Evolutionary conservation across 2,113 vertebrate species (phyloP), one percentile per base, ranked within the genome.

Genomic region (Vimba vimba): DNA sequence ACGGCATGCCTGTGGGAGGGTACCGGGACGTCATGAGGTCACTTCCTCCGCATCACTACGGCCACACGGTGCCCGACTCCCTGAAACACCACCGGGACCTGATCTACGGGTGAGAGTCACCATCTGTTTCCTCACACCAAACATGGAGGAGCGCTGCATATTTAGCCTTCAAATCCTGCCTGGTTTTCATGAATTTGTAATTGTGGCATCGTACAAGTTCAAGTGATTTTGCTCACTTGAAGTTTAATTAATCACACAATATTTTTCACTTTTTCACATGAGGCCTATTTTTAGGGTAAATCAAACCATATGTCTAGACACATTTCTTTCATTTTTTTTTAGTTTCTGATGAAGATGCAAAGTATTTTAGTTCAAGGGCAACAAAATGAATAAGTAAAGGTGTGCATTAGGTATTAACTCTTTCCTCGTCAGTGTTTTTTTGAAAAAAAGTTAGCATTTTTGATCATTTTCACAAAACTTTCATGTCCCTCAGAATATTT

Each of bases 11-110:
- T 30, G 33, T 95, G 93, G 95, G 93, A 90, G 94, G 91, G n/a
- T 95, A 95, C 82, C 91, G 91, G 57, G 94, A 95, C 6, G 91
- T 91, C 17, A 91, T 95, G 92, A 94, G 95, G 91, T 88, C 91
- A 10, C 91, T 94, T 68, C 93, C 91, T 27, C 93, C 92, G 75
- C 91, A 91, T 9, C 93, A 95, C 79, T 95, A 95, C 2, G 93
- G 92, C 85, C 90, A 93, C 87, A 36, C 91, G 80, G 90, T 94
- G 82, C 93, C 94, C 2, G 95, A 95, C 88, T 94, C 94, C 73
- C 94, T 95, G 80, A 95, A 95, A 93, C 95, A 95, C 90, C 94
- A 95, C 93, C 92, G 94, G 84, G 94, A 95, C 91, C 94, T 93
- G 91, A 95, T 95, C 91, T 95, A 95, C 15, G 95, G 95, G 95